Conservation (phyloP, 2,113 vertebrate genomes). For the Gracilinanus agilis region DNA sequence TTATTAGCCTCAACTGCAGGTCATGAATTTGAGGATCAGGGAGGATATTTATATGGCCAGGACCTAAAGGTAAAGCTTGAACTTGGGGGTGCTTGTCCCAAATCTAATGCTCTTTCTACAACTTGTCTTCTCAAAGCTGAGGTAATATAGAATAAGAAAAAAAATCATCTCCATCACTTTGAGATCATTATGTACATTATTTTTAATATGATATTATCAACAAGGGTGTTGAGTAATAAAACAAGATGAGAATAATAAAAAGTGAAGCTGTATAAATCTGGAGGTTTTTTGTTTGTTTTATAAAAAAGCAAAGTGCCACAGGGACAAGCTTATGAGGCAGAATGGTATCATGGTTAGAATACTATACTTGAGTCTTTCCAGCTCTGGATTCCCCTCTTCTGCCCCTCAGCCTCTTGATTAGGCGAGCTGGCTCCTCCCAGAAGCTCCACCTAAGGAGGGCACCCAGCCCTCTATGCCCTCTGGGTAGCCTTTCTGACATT, state of each 20-base stretch:
- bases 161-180: slow-evolving; percentile 34
- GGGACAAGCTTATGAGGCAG: neutral
- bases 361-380: neutral
- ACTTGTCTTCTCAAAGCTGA: slow-evolving; percentile 39
- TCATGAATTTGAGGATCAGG: neutral
- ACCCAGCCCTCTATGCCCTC: no score
- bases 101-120: slow-evolving; percentile 36
- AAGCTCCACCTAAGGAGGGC: no score
- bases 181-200: neutral
- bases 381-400: neutral
- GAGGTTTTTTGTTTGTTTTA: neutral
- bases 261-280: neutral
- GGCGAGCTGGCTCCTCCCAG: no score
- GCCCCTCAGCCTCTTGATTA: no score
- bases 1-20: no score
- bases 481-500: neutral
- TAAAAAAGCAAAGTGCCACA: neutral
- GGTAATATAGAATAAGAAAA: slow-evolving; percentile 44
- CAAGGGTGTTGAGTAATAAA: slow-evolving; percentile 25
- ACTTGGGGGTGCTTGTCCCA: slow-evolving; percentile 30
- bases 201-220: neutral
- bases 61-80: neutral
- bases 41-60: neutral
- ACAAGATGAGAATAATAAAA: neutral
- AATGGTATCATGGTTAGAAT: neutral